Base-by-base conservation (phyloP, 2,888 invertebrate species). In the Thera obeliscata region DNA sequence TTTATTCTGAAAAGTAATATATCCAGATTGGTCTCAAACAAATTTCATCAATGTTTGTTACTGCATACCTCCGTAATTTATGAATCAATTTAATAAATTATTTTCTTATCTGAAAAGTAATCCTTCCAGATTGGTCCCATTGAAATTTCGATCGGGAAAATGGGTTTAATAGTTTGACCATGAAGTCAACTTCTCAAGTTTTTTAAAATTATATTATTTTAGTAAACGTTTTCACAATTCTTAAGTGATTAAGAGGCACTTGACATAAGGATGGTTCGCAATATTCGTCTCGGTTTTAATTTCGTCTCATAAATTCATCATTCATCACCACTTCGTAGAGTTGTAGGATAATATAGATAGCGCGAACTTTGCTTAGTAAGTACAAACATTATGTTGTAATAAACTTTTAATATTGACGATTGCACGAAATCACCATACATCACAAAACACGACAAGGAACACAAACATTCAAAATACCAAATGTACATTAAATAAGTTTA, bases 401-500 rank as follows among this genome's bases (percentile, higher is more conserved):
- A 50, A 22, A 50, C 48, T 35, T 36, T 7, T 55, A 3, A 6
- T 1, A 22, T 12, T 43, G 2, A 54, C 67, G 63, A 63, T 57
- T 57, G 56, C 63, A 56, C 62, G 50, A 49, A 36, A 60, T 33
- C 22, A 50, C 33, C 46, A 66, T 38, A 41, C n/a, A 54, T n/a
- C 11, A 70, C 64, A 57, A 64, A 67, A 57, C 68, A 68, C 52
- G 70, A 70, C 73, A 69, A 74, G 78, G 74, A 72, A 66, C 70
- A 72, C 52, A 63, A 66, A 72, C 74, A 78, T 77, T 78, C 74
- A 78, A 80, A 81, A 79, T 74, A 74, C 68, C 56, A 69, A 69
- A 72, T 70, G 64, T 69, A 73, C 65, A 68, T 76, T 76, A 72
- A 77, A 80, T 72, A 22, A 77, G 49, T 80, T 81, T 80, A 80